Evolutionary conservation across 2,797 vertebrate genomes (phyloP), one percentile per base, ranked within the genome.

Genomic region (Naso thynnoides): DNA sequence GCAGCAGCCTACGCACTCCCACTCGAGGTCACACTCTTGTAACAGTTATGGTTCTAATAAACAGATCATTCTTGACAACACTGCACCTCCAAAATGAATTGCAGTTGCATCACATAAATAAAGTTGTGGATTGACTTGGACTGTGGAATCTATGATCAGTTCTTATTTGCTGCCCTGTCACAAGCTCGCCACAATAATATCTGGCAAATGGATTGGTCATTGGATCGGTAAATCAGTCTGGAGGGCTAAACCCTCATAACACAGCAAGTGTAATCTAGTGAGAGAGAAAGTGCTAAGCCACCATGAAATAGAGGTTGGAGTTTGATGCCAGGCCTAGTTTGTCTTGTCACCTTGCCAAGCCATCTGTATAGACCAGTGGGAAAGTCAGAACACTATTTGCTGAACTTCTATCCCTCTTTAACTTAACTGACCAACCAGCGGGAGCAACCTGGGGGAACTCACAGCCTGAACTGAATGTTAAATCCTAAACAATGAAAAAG

Each of bases 291-390:
- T 93, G 93, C 88, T 94, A 94, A 95, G 92, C 92, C 89, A 93
- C 94, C 92, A 93, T 94, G 93, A 95, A 95, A 94, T 94, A 92
- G 92, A 93, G 89, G 91, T 92, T 91, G 86, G 89, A 83, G 88
- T 93, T 94, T 89, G 91, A 93, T 94, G 88, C 91, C 82, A 79
- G 86, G 80, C 91, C 82, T 89, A 94, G 93, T 94, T 94, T 95
- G 88, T 91, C 89, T 94, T 94, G 93, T 95, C 92, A 91, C 76
- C 49, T 81, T 88, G 93, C 93, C 94, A 95, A 94, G 94, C 93
- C 94, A 94, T 94, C 88, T 93, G 92, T 90, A 91, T 78, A 86
- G 85, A 93, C 85, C 83, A 84, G 86, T 86, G 86, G 86, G 87
- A 92, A 92, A 87, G 80, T 82, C 81, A 82, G 84, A 92, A 82